Percentiles rank a stretch among this genome's conserved stretches.
Conservation (phyloP, 2,797 vertebrate species). For the Varecia variegata region DNA sequence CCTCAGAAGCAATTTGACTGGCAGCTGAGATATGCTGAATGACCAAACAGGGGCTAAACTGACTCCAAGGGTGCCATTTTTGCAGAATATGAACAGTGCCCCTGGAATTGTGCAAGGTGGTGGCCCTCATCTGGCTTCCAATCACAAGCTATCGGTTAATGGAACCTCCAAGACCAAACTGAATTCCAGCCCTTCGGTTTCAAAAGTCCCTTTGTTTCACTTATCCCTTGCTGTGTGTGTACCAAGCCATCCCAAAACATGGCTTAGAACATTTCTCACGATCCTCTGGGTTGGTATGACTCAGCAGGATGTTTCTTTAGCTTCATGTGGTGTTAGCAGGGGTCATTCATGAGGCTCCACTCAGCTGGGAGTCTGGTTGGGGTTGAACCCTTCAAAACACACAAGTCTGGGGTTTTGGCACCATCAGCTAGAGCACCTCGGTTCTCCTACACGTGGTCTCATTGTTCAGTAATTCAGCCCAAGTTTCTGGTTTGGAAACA, state of each 20-base stretch:
- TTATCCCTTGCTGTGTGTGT: too few relatives aligned
- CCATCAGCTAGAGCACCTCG: background rate
- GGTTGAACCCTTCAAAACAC: background rate
- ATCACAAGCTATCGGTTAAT: background rate
- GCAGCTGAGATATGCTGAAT: background rate
- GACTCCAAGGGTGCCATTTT: background rate
- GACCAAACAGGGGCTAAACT: background rate
- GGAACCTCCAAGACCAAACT: background rate
- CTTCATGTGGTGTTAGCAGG: background rate
- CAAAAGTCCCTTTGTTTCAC: background rate
- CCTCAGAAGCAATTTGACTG: background rate
- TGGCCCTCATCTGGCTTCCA: background rate
- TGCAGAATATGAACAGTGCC: fast-evolving
- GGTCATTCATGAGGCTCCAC: background rate
- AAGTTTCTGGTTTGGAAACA: background rate
- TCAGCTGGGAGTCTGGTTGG: background rate
- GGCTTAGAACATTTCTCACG: background rate
- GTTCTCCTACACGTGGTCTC: background rate
- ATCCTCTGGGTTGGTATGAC: background rate
- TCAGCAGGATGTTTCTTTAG: background rate
- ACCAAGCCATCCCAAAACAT: background rate
- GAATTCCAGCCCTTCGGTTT: background rate
- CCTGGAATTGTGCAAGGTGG: background rate
- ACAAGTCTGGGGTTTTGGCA: too few relatives aligned
- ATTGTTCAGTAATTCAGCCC: background rate